phyloP scores from a whole-genome alignment of 2,797 vertebrate genomes.

The Ispidina picta region DNA sequence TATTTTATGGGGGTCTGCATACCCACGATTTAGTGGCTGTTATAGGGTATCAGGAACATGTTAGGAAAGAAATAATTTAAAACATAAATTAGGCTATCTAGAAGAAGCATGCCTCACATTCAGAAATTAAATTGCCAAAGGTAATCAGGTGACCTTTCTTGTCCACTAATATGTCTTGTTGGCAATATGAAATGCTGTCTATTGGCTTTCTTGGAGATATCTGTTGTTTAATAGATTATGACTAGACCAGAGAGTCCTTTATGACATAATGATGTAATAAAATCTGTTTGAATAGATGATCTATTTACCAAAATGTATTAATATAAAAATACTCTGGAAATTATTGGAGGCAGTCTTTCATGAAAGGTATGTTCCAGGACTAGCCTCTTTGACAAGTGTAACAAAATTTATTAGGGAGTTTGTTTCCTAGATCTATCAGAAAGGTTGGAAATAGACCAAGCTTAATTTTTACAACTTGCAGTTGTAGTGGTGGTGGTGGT shows the following conservation, averaged over 20 bases:
- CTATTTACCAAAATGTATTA: neutral
- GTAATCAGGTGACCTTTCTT: neutral
- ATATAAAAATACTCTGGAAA: neutral
- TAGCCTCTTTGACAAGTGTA: neutral
- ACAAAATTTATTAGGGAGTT: neutral
- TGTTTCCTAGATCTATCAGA: neutral
- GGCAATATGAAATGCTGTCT: neutral
- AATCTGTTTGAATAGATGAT: neutral
- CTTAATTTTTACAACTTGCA: neutral
- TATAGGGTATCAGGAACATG: neutral
- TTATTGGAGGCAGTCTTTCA: neutral
- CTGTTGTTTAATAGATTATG: neutral
- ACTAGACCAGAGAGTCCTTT: neutral
- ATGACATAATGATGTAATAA: neutral
- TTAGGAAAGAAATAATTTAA: neutral
- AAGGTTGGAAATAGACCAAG: neutral
- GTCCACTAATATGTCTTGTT: neutral
- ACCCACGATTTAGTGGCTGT: neutral
- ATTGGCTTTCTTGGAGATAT: neutral
- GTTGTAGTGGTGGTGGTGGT: neutral
- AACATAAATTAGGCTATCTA: neutral
- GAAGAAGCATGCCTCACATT: neutral
- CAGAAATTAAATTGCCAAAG: neutral
- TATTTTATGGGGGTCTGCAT: neutral
- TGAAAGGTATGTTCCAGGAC: accelerated